Percentiles rank a stretch among this genome's conserved stretches.
These are phyloP conservation scores for Nomia melanderi DNA, from an alignment of 1,140 invertebrate genomes.

Conservation along the genomic window DNA sequence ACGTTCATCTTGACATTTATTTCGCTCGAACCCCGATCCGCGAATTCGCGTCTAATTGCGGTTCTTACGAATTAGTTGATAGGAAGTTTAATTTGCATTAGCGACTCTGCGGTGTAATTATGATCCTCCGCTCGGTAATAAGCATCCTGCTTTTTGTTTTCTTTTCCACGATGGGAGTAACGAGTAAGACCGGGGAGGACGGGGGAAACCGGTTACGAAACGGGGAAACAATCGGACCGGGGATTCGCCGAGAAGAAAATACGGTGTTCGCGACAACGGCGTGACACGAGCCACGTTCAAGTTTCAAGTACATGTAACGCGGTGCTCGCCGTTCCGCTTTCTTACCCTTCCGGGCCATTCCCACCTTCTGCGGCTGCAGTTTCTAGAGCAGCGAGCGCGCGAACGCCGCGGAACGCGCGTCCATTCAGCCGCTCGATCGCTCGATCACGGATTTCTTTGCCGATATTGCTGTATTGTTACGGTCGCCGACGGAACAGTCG, in stretches of 20 bases:
- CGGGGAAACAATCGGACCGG: not conserved
- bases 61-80: too few species aligned
- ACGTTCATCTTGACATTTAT: too few species aligned
- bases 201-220: conserved; percentile 12
- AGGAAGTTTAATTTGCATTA: too few species aligned
- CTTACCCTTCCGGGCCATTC: conserved; percentile 77
- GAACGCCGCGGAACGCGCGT: conserved; percentile 18
- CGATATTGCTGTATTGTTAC: too few species aligned
- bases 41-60: too few species aligned
- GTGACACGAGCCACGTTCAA: conserved; percentile 59
- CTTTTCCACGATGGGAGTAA: too few species aligned
- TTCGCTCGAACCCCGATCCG: too few species aligned
- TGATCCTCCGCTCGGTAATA: too few species aligned
- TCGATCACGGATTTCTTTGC: not conserved
- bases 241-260: conserved; percentile 19
- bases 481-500: too few species aligned
- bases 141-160: too few species aligned
- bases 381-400: conserved; percentile 61
- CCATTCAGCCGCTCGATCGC: conserved; percentile 14
- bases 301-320: conserved; percentile 70
- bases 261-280: conserved; percentile 2
- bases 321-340: conserved; percentile 77
- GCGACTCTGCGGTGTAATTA: too few species aligned
- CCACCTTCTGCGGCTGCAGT: conserved; percentile 57
- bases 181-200: not conserved